Base-by-base conservation (phyloP, 2,113 vertebrate genomes). In the Ochotona princeps region DNA sequence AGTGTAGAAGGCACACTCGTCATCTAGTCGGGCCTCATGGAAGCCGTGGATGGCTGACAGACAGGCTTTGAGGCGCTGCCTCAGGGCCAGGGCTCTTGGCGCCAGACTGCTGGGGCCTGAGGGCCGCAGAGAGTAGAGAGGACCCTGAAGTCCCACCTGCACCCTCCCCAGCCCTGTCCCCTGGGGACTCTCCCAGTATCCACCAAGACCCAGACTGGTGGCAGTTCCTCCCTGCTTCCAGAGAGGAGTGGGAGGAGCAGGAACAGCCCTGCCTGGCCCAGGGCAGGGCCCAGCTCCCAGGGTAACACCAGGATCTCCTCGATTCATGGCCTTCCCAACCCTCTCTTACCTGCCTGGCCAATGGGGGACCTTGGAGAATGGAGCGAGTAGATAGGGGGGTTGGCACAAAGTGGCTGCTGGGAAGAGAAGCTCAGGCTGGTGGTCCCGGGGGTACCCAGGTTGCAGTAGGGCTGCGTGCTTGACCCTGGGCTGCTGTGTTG, bases 1-100 rank as follows among this genome's bases (percentile, higher is more conserved):
- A 38, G 97, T 97, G 74, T 98, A 98, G 93, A 98, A 98, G 90
- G 97, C 97, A 81, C 98, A 98, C 38, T 98, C 98, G 0, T 97
- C 97, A 2, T 98, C 97, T 18, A 98, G 96, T 44, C 95, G 86
- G 49, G 92, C 90, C 82, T 98, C 98, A 0, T 96, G 95, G 88
- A 97, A 97, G 75, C 91, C 66, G 35, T 94, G 95, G 75, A 97
- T 96, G 38, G 98, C 94, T 0, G 83, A 82, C 82, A 97, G 88
- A 80, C 97, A 96, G 0, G 96, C 94, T 80, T 86, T 92, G 89
- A 98, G 95, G 76, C 97, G 97, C 90, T 96, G 96, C 85, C 96
- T 96, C 89, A 97, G 92, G 70, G 92, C 94, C 28, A 95, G 69
- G 32, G 97, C 86, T 57, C 78, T 78, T 90, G 96, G 94, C 28